Conservation (phyloP, 2,797 vertebrate species). For the Prunella strophiata region DNA sequence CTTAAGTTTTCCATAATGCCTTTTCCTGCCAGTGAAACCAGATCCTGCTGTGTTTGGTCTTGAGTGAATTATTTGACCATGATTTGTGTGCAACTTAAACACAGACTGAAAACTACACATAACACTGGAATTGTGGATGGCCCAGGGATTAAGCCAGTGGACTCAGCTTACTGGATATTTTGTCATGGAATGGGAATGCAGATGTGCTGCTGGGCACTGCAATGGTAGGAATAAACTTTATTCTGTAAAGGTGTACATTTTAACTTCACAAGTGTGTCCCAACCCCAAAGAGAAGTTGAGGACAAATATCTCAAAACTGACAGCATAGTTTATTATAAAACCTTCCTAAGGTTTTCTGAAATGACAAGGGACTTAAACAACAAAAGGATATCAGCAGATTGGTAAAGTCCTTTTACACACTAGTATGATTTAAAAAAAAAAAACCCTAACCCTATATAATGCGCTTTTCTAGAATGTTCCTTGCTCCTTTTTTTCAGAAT, state of each 20-base stretch:
- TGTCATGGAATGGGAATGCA: neutral
- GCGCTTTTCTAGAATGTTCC: neutral
- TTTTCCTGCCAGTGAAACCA: slow-evolving; percentile 55
- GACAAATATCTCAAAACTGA: neutral
- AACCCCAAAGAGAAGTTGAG: neutral
- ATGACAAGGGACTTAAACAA: neutral
- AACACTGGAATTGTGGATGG: neutral
- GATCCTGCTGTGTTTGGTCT: slow-evolving; percentile 9
- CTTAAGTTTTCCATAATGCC: neutral
- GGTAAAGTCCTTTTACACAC: neutral
- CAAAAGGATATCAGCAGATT: neutral
- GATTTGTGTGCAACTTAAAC: slow-evolving; percentile 21
- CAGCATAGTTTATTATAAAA: neutral
- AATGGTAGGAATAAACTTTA: neutral
- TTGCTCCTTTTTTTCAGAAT: neutral
- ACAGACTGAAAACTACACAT: neutral
- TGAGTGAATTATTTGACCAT: slow-evolving; percentile 38
- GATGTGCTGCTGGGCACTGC: neutral
- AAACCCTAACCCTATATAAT: neutral
- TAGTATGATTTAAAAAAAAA: neutral
- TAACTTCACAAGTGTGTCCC: neutral
- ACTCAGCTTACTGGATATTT: neutral
- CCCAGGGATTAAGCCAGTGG: neutral
- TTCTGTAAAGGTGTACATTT: neutral
- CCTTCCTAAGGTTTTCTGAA: neutral